phyloP scores from a whole-genome alignment of 2,113 vertebrate genomes.

The Origma solitaria region DNA sequence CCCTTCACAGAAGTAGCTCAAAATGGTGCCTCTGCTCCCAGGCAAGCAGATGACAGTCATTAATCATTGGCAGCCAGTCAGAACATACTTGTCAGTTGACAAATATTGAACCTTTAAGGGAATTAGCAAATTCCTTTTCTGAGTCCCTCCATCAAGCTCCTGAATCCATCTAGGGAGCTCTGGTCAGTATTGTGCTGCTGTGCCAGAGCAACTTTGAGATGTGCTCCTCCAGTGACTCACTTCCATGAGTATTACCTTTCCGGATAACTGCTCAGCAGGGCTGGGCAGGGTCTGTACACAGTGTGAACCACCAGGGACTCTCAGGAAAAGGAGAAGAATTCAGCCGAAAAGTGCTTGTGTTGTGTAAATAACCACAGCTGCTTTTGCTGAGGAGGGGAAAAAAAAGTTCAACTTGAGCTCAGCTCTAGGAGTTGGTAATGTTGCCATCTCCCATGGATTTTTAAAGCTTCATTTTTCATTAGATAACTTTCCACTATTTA shows the following conservation, averaged over 20 bases:
- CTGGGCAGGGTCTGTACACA: background rate
- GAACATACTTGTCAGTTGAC: background rate
- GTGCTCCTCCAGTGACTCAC: background rate
- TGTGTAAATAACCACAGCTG: background rate
- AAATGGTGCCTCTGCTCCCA: background rate
- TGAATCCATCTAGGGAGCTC: background rate
- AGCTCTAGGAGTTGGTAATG: background rate
- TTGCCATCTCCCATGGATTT: background rate
- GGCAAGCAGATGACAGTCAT: background rate
- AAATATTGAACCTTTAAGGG: background rate
- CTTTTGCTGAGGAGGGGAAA: fast-evolving
- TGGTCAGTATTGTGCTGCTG: background rate
- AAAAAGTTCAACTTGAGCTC: background rate
- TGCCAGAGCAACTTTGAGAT: background rate
- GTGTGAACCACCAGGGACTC: background rate
- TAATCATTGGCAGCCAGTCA: background rate
- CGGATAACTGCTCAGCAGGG: background rate
- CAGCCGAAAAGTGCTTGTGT: background rate
- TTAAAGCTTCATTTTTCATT: background rate
- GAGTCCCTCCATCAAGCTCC: background rate
- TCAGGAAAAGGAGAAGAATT: background rate
- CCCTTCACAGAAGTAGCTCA: background rate
- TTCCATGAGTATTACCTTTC: background rate
- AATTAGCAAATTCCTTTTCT: background rate
- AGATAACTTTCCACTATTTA: background rate